Evolutionary conservation across 2,888 invertebrate species (phyloP).

Genomic region (Listrodromus nycthemerus): DNA sequence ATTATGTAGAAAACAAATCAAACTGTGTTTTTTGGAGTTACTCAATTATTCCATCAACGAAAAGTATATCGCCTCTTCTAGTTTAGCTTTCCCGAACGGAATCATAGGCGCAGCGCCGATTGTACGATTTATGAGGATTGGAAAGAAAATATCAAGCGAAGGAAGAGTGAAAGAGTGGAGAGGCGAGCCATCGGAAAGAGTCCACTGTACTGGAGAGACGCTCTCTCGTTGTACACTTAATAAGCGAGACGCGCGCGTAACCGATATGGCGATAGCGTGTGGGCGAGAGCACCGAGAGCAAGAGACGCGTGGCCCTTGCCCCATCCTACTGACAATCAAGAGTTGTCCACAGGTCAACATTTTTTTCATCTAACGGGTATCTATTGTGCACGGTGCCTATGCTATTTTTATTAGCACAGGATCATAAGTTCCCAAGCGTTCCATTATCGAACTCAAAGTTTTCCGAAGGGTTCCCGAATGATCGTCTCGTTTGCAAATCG

Average conservation of each 20-base stretch:
- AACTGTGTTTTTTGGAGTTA: neutral
- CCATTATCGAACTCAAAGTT: neutral
- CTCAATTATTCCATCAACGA: neutral
- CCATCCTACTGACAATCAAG: constrained; percentile 16
- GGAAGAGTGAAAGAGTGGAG: neutral
- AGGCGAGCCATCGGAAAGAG: neutral
- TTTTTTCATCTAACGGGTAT: neutral
- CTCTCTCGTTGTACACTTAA: constrained; percentile 28
- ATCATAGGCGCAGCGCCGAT: constrained; percentile 46
- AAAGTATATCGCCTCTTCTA: neutral
- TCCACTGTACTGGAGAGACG: constrained; percentile 12
- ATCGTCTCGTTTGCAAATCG: constrained; percentile 28
- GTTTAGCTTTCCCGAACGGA: neutral
- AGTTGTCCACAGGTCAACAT: neutral
- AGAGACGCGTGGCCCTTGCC: constrained; percentile 44
- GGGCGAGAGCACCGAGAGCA: constrained; percentile 44
- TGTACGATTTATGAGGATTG: constrained; percentile 25
- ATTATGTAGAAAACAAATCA: neutral
- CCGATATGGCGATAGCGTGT: constrained; percentile 59
- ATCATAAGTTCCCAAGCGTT: no score
- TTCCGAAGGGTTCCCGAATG: neutral
- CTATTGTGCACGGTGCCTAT: neutral
- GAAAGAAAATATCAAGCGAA: neutral
- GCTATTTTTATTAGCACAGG: no score
- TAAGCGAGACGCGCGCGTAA: constrained; percentile 48